Evolutionary conservation across 2,797 vertebrate genomes (phyloP).

Genomic region (Aphelocoma californica): DNA sequence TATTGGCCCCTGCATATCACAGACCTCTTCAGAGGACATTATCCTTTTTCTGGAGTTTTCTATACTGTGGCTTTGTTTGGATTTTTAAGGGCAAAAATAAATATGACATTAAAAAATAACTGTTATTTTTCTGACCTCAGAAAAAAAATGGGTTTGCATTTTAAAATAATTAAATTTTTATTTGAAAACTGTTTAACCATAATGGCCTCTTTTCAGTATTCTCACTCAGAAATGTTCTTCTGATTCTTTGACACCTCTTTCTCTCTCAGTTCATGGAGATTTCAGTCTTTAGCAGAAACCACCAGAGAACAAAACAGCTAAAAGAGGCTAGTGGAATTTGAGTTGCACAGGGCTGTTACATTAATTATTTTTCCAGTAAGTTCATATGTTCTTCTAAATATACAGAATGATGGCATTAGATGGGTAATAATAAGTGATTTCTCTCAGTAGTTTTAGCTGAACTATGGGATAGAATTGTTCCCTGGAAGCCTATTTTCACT

Average conservation of each 20-base stretch:
- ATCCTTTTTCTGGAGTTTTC: not conserved
- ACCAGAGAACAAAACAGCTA: not conserved
- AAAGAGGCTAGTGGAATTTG: not conserved
- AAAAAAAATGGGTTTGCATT: not conserved
- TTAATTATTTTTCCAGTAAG: not conserved
- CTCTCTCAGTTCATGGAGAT: not conserved
- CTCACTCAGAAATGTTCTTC: not conserved
- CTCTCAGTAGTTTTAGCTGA: not conserved
- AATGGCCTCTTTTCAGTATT: not conserved
- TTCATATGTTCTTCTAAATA: slow-evolving; percentile 1
- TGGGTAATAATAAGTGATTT: slow-evolving; percentile 5
- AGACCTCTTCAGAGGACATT: not conserved
- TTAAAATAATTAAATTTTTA: not conserved
- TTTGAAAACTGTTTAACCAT: not conserved
- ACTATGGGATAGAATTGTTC: not conserved
- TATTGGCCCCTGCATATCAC: not conserved
- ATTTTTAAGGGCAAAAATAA: not conserved
- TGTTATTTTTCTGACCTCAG: not conserved
- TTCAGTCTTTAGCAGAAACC: not conserved
- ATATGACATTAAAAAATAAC: not conserved
- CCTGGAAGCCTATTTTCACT: not conserved
- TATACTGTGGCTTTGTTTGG: not conserved
- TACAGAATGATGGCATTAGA: not conserved
- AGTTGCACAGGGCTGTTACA: not conserved
- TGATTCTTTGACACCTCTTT: not conserved